phyloP scores from a whole-genome alignment of 2,113 vertebrate genomes.

The Noctilio leporinus region DNA sequence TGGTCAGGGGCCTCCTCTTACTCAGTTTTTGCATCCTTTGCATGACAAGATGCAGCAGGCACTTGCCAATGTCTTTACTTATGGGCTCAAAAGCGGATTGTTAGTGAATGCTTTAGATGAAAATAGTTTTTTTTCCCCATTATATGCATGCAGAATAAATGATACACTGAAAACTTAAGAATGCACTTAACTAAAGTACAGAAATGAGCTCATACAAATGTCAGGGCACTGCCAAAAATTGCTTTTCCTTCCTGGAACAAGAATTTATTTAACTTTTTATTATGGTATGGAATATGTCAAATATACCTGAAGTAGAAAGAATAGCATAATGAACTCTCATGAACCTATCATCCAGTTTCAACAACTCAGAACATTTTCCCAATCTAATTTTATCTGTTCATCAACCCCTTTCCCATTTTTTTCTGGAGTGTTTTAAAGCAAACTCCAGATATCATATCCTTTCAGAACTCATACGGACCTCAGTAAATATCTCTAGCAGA shows the following conservation, averaged over 20 bases:
- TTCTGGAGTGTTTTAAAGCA: conserved; percentile 20
- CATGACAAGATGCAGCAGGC: background rate
- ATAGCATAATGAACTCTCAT: background rate
- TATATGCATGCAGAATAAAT: background rate
- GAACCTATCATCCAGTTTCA: background rate
- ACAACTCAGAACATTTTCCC: background rate
- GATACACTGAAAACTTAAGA: background rate
- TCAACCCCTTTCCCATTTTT: background rate
- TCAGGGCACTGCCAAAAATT: background rate
- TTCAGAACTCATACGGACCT: conserved; percentile 3
- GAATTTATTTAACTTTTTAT: conserved; percentile 49
- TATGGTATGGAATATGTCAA: conserved; percentile 37
- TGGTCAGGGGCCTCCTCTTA: background rate
- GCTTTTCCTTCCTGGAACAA: conserved; percentile 29
- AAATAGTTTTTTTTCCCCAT: background rate
- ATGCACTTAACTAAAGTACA: background rate
- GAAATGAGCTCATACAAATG: conserved; percentile 27
- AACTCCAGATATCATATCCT: background rate
- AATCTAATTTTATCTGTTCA: conserved; percentile 14
- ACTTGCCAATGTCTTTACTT: background rate
- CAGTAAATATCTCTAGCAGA: conserved; percentile 14
- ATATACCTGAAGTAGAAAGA: conserved; percentile 19
- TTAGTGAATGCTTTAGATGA: conserved; percentile 2
- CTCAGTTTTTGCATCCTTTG: background rate
- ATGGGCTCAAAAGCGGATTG: conserved; percentile 20